These are phyloP conservation scores for Dinocampus coccinellae DNA, from an alignment of 2,888 invertebrate genomes.

Conservation along the genomic window DNA sequence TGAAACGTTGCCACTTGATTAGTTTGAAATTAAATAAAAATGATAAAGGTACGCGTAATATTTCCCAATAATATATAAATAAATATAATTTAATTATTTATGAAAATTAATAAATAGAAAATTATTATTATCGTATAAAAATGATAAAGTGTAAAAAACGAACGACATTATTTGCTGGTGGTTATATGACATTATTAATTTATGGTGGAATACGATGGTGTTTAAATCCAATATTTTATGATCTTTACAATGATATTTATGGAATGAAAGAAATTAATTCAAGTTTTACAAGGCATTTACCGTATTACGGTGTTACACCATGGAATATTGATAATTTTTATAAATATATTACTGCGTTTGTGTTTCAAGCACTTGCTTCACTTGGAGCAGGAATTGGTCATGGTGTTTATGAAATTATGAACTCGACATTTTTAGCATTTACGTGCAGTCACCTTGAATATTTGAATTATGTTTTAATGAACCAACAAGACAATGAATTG, in stretches of 20 bases:
- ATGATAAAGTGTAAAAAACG: constrained; percentile 34
- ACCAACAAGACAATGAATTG: neutral
- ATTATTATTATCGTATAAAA: constrained; percentile 11
- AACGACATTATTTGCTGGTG: constrained; percentile 37
- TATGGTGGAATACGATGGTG: constrained; percentile 52
- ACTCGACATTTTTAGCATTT: constrained; percentile 46
- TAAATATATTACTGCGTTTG: constrained; percentile 45
- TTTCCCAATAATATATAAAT: neutral
- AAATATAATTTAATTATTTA: neutral
- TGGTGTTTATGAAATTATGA: constrained; percentile 48
- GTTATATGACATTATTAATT: constrained; percentile 43
- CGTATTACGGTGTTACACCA: constrained; percentile 49
- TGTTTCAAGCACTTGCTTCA: constrained; percentile 48
- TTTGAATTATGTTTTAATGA: constrained; percentile 43
- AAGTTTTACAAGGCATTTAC: constrained; percentile 38
- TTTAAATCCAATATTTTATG: constrained; percentile 46
- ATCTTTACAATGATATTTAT: constrained; percentile 27
- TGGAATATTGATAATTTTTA: constrained; percentile 39
- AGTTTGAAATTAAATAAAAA: constrained; percentile 41
- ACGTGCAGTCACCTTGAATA: constrained; percentile 48
- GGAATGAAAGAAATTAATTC: constrained; percentile 10
- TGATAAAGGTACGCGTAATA: constrained; percentile 37
- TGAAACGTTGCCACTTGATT: constrained; percentile 47
- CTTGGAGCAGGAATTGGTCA: constrained; percentile 47
- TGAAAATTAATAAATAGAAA: constrained; percentile 6